Evolutionary conservation across 1,140 invertebrate genomes (phyloP).

Genomic region (Uloborus diversus): DNA sequence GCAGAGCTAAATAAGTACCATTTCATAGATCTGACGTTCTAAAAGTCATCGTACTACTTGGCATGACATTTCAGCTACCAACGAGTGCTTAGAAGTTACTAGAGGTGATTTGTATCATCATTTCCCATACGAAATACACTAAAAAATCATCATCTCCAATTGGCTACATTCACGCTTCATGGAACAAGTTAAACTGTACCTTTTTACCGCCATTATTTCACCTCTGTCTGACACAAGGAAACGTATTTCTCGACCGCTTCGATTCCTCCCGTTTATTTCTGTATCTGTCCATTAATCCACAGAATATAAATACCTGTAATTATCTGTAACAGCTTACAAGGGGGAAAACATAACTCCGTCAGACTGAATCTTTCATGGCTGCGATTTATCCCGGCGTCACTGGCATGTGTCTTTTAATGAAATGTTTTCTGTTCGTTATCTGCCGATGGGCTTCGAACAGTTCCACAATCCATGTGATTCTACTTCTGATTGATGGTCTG

Average conservation of each 20-base stretch:
- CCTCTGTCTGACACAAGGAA: not conserved
- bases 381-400: not conserved
- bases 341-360: slow-evolving; percentile 19
- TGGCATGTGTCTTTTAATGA: slow-evolving; percentile 37
- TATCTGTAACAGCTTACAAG: slow-evolving; percentile 55
- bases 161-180: slow-evolving; percentile 19
- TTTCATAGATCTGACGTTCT: too few species aligned
- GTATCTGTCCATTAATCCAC: slow-evolving; percentile 40
- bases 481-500: slow-evolving; percentile 10
- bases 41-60: too few species aligned
- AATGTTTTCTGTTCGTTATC: slow-evolving; percentile 43
- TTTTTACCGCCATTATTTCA: slow-evolving; percentile 42
- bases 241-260: not conserved
- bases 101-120: too few species aligned
- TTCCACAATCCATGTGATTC: slow-evolving; percentile 2
- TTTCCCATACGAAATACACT: too few species aligned
- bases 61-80: too few species aligned
- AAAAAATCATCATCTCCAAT: not conserved
- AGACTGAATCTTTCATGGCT: slow-evolving; percentile 39
- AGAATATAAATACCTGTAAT: slow-evolving; percentile 51
- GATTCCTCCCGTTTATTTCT: slow-evolving; percentile 15
- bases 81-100: too few species aligned
- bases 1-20: too few species aligned
- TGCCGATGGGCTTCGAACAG: not conserved
- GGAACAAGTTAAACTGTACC: slow-evolving; percentile 8